Evolutionary conservation across 2,888 invertebrate genomes (phyloP).

Genomic region (Agrotis segetum): DNA sequence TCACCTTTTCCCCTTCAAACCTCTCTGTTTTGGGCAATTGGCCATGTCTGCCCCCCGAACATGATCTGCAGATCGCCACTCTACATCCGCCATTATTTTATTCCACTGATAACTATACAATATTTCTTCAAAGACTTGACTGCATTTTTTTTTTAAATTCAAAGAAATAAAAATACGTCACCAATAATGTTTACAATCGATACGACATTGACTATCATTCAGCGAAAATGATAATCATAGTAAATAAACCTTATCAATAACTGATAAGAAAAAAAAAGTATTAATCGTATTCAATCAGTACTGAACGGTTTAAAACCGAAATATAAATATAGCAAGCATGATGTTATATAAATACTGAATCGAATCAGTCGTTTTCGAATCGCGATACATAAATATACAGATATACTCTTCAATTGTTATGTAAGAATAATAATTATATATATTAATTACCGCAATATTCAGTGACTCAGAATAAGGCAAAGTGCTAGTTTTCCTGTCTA

Average conservation of each 20-base stretch:
- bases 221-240: constrained; percentile 26
- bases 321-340: constrained; percentile 10
- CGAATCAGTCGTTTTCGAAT: not conserved
- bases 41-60: no score
- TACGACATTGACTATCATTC: constrained; percentile 37
- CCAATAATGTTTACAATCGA: constrained; percentile 23
- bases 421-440: constrained; percentile 13
- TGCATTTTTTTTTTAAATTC: not conserved
- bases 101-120: no score
- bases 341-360: not conserved
- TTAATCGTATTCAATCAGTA: constrained; percentile 26
- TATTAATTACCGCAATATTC: not conserved
- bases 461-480: constrained; percentile 49
- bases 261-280: constrained; percentile 27
- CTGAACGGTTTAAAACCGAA: not conserved
- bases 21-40: no score
- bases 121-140: not conserved
- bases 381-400: not conserved
- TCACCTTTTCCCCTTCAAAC: no score
- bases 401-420: not conserved
- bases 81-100: no score
- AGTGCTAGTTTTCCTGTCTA: constrained; percentile 51
- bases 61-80: no score
- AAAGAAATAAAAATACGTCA: constrained; percentile 13
- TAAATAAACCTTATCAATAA: constrained; percentile 42